Evolutionary conservation across 2,888 invertebrate species (phyloP), one percentile per base, ranked within the genome.

Genomic region (Drosophila crucigera): DNA sequence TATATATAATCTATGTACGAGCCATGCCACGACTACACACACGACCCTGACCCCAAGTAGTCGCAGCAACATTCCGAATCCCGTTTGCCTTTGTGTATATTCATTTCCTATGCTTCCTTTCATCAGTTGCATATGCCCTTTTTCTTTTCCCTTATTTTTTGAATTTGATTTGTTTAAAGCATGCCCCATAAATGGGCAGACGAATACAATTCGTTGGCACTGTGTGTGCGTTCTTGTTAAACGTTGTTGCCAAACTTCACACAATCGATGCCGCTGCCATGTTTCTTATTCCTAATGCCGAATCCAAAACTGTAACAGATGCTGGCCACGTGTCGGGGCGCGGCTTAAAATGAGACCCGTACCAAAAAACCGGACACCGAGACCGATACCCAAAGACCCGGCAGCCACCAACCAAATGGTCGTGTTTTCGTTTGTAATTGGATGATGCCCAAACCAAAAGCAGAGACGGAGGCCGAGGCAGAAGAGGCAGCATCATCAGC

Each of bases 161-260:
- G 60, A 66, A 78, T 87, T 83, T 88, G 80, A 89, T 90, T 83
- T 90, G 86, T 85, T 83, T 88, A 74, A 81, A 81, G 81, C 76
- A 71, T 56, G 60, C 65, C 60, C 50, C 73, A 80, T 72, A 71
- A 74, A 73, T 62, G 61, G 33, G 55, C 53, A 64, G 62, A 68
- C 58, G 69, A 62, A 50, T 70, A 76, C 33, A 66, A 73, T 70
- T 77, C 41, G 66, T 55, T 63, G 41, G 50, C 68, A 68, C 65
- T 74, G 77, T 25, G 47, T 28, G 25, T 28, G 28, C 19, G 55
- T 4, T 11, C 11, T 9, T 37, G 58, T 73, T 76, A 83, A 62
- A 43, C 68, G 84, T 87, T 89, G 85, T 89, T 89, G 85, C 90
- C 84, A 82, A 84, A 84, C 88, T 84, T 84, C 90, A 84, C 71